Conservation (phyloP, 2,113 vertebrate genomes). For the Pseudopodoces humilis region DNA sequence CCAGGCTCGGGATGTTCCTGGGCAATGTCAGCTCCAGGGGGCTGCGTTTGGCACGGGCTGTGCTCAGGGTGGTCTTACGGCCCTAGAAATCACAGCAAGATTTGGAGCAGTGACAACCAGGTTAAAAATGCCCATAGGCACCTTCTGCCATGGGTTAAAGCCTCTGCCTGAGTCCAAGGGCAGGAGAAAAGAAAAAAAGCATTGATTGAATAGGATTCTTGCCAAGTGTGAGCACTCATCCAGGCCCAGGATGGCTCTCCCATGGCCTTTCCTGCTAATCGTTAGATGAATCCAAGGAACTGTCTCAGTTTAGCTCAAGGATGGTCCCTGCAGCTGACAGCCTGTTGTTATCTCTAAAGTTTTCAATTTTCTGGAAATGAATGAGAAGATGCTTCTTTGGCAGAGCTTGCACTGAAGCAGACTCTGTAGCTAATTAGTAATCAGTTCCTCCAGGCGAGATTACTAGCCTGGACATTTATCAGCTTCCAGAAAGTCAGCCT, state of each 20-base stretch:
- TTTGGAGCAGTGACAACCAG: neutral
- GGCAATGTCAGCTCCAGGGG: neutral
- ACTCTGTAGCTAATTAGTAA: constrained; percentile 1
- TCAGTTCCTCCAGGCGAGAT: neutral
- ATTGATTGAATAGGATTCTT: neutral
- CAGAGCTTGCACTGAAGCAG: neutral
- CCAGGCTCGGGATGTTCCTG: accelerated
- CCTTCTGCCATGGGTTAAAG: neutral
- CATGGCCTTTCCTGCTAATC: neutral
- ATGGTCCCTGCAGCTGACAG: neutral
- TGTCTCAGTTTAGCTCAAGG: neutral
- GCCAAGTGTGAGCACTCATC: neutral
- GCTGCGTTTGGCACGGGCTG: neutral
- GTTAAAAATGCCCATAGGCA: neutral
- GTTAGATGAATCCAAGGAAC: neutral
- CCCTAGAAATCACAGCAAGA: neutral
- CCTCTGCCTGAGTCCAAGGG: neutral
- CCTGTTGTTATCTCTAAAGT: neutral
- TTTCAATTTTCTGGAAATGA: neutral
- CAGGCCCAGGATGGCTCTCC: neutral
- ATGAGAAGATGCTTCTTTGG: neutral
- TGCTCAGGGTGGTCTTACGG: neutral
- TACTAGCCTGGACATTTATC: neutral
- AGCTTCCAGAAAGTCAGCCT: neutral
- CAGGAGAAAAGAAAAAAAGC: accelerated